Conservation (phyloP, 2,797 vertebrate genomes). For the Rhincodon typus region DNA sequence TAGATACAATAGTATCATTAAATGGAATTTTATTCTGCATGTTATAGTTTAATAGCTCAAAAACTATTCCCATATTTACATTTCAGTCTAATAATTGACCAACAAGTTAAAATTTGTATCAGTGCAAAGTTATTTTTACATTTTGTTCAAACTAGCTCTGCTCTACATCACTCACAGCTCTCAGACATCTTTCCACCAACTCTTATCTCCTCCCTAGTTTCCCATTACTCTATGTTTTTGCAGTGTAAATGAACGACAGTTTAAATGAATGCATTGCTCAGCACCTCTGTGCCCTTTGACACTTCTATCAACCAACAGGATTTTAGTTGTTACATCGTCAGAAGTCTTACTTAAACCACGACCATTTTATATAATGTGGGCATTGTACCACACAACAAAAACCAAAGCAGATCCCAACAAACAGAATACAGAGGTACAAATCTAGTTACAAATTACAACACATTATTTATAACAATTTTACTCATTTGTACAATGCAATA, state of each 20-base stretch:
- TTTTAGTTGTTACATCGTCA: constrained; percentile 45
- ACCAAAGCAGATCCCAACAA: constrained; percentile 64
- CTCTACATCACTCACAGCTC: constrained; percentile 69
- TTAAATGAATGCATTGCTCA: constrained; percentile 50
- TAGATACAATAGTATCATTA: background rate
- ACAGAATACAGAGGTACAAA: constrained; percentile 60
- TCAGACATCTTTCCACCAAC: constrained; percentile 65
- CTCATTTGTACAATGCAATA: background rate
- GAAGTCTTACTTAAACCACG: constrained; percentile 62
- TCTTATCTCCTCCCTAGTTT: constrained; percentile 62
- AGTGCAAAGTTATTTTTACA: constrained; percentile 49
- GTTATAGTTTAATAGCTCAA: background rate
- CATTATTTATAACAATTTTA: background rate
- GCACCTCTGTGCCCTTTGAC: constrained; percentile 66
- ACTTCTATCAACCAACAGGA: constrained; percentile 55
- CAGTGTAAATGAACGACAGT: constrained; percentile 49
- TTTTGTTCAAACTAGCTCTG: constrained; percentile 57
- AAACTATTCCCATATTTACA: background rate
- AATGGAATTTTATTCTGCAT: background rate
- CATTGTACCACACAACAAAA: constrained; percentile 74
- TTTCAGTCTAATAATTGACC: background rate
- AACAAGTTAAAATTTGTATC: constrained; percentile 49
- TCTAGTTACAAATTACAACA: constrained; percentile 52
- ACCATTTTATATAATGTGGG: constrained; percentile 57
- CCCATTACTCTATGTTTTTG: constrained; percentile 57